These are phyloP conservation scores for Rattus rattus DNA, from an alignment of 2,113 vertebrate genomes.

Conservation along the genomic window DNA sequence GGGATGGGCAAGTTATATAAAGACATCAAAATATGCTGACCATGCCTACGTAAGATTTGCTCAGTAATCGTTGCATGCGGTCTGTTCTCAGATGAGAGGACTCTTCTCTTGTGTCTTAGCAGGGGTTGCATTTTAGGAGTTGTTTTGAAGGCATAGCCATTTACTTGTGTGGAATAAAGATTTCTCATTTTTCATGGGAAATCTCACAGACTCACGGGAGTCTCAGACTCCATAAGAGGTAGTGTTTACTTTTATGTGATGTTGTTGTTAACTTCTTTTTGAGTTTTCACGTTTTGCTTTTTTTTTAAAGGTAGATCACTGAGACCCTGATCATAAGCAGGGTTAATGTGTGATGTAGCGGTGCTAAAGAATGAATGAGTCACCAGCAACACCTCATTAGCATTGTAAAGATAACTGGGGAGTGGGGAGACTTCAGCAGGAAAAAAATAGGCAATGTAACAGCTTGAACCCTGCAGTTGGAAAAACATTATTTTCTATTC, in stretches of 20 bases:
- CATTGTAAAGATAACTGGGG: neutral
- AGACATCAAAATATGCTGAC: neutral
- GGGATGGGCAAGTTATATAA: neutral
- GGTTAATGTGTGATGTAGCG: neutral
- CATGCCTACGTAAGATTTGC: neutral
- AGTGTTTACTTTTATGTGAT: neutral
- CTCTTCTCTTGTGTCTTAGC: neutral
- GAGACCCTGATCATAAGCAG: neutral
- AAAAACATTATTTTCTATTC: constrained; percentile 14
- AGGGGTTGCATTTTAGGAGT: neutral
- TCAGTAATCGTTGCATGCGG: neutral
- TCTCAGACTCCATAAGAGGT: neutral
- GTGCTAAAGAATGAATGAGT: neutral
- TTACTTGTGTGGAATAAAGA: neutral
- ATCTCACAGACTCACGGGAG: neutral
- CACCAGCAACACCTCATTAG: neutral
- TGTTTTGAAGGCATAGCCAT: constrained; percentile 17
- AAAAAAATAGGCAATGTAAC: neutral
- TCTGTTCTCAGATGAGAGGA: neutral
- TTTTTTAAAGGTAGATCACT: neutral
- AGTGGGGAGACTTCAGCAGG: neutral
- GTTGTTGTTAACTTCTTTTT: constrained; percentile 2
- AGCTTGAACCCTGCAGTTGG: neutral
- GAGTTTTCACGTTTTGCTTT: constrained; percentile 23
- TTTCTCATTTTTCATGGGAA: neutral